Conservation (phyloP, 2,113 vertebrate genomes). For the Craseonycteris thonglongyai region DNA sequence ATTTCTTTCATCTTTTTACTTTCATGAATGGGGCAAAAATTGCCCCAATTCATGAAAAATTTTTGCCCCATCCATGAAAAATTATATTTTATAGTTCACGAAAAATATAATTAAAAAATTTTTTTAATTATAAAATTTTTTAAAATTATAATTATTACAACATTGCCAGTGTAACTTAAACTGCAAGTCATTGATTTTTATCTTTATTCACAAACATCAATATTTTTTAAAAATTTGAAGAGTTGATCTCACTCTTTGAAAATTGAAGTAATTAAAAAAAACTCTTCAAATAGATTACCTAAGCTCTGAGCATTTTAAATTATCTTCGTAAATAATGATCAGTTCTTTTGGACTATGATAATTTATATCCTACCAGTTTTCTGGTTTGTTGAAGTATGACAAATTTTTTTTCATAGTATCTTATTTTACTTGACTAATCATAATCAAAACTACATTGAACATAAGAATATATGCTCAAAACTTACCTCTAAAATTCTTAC, state of each 20-base stretch:
- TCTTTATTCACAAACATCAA: background rate
- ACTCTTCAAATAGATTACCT: background rate
- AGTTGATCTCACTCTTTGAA: background rate
- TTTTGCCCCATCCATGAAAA: too few relatives aligned
- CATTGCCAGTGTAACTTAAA: background rate
- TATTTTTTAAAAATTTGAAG: slow-evolving; percentile 10
- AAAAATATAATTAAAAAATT: too few relatives aligned
- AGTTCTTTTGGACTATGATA: background rate
- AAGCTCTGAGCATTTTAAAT: background rate
- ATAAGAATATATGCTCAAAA: background rate
- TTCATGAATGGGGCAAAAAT: background rate
- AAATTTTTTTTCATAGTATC: background rate
- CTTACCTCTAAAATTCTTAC: background rate
- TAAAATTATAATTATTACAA: background rate
- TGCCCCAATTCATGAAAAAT: too few relatives aligned
- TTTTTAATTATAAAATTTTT: background rate
- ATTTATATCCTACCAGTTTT: background rate
- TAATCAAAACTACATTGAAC: background rate
- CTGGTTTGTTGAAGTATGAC: background rate
- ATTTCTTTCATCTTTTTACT: background rate
- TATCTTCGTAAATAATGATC: background rate
- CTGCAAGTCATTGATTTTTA: background rate
- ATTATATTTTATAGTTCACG: too few relatives aligned
- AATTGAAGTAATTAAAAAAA: background rate
- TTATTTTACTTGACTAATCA: background rate